Conservation (phyloP, 23 tunicate species). For the Diplosoma virens region DNA sequence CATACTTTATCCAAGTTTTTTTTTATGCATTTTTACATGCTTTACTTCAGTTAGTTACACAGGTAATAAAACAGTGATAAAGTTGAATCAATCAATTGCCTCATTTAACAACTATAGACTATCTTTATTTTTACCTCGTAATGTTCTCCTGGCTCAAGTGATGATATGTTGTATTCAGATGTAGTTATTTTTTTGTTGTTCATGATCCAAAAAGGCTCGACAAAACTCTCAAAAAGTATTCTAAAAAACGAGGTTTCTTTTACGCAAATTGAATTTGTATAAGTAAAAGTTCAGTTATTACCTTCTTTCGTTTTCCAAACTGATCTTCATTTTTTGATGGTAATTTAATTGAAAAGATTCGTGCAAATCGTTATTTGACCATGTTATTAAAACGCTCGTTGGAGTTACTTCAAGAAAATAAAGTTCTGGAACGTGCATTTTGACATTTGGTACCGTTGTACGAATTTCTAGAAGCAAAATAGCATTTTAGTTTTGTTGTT, state of each 20-base stretch:
- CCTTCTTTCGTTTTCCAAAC: constrained; percentile 28
- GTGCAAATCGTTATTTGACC: neutral
- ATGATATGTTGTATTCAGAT: constrained; percentile 32
- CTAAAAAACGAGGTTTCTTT: too few species aligned
- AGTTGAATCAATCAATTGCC: too few species aligned
- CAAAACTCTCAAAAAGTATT: neutral
- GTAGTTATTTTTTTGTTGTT: constrained; percentile 1
- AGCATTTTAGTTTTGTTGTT: too few species aligned
- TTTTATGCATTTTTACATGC: too few species aligned
- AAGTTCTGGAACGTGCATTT: too few species aligned
- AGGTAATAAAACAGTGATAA: too few species aligned
- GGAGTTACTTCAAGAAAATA: neutral
- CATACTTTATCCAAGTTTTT: too few species aligned
- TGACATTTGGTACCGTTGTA: too few species aligned
- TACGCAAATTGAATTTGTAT: too few species aligned
- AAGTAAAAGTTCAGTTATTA: neutral
- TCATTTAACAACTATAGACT: too few species aligned
- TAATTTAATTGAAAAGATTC: neutral
- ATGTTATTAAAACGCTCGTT: constrained; percentile 29
- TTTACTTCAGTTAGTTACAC: too few species aligned
- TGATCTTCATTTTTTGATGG: constrained; percentile 10
- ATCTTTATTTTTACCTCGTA: constrained; percentile 44
- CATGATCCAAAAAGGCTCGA: neutral
- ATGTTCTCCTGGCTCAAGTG: constrained; percentile 18
- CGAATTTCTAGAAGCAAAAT: too few species aligned